phyloP scores from a whole-genome alignment of 2,113 vertebrate genomes.

The Corythaixoides concolor region DNA sequence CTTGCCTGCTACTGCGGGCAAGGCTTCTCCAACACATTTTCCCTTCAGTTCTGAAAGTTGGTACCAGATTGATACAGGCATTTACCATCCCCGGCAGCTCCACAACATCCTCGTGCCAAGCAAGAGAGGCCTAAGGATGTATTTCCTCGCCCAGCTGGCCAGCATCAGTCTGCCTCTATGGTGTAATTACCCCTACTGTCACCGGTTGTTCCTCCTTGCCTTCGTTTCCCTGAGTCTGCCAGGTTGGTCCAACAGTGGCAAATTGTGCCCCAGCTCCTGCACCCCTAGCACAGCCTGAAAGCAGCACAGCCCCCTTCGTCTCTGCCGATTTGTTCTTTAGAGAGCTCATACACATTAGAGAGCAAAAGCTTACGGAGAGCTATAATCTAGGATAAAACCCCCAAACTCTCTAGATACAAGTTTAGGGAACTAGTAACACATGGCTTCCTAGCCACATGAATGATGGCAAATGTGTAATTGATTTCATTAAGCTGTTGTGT shows the following conservation, averaged over 20 bases:
- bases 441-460: background rate
- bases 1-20: background rate
- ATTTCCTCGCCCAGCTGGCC: background rate
- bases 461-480: background rate
- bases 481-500: slow-evolving; percentile 28
- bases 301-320: background rate
- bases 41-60: background rate
- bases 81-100: background rate
- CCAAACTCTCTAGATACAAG: background rate
- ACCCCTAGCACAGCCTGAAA: background rate
- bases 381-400: background rate
- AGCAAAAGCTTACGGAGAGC: background rate
- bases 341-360: background rate
- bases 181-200: background rate
- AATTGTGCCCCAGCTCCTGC: background rate
- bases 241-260: background rate
- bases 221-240: background rate
- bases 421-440: background rate
- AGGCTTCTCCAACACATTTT: background rate
- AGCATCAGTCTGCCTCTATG: background rate
- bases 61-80: background rate
- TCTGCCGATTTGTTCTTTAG: background rate
- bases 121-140: background rate
- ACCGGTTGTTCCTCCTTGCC: background rate
- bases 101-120: background rate